A percentile compares a stretch with the other conserved stretches of the same genome.
These are phyloP conservation scores for Cataglyphis hispanica DNA, from an alignment of 1,140 invertebrate species.

Conservation along the genomic window DNA sequence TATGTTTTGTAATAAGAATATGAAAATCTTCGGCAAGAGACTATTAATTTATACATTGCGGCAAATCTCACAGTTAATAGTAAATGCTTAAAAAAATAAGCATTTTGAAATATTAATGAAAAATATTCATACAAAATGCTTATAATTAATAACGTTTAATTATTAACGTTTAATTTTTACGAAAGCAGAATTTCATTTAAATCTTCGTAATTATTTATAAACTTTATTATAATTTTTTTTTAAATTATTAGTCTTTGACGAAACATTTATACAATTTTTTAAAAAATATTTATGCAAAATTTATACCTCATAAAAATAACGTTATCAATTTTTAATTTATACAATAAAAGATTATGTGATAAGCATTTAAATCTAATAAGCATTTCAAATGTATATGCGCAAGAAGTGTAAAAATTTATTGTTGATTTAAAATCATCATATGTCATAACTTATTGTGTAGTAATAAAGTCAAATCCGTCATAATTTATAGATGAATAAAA, in stretches of 20 bases:
- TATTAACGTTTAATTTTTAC: slow-evolving; percentile 18
- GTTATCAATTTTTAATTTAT: not conserved
- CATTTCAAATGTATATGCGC: not conserved
- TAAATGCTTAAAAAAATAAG: slow-evolving; percentile 25
- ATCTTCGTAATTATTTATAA: slow-evolving; percentile 23
- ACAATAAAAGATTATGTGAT: not conserved
- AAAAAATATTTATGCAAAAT: slow-evolving; percentile 10
- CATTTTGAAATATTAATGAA: slow-evolving; percentile 44
- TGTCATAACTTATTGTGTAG: slow-evolving; percentile 9
- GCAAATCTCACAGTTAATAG: slow-evolving; percentile 8
- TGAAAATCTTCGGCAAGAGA: slow-evolving; percentile 38
- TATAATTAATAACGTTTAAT: not conserved
- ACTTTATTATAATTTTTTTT: not conserved
- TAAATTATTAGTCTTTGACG: not conserved
- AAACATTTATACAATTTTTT: not conserved
- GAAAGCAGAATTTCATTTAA: not conserved
- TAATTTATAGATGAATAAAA: slow-evolving; percentile 13
- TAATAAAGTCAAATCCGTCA: slow-evolving; percentile 4
- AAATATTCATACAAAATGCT: slow-evolving; percentile 34
- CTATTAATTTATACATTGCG: slow-evolving; percentile 43
- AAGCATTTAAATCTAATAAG: not conserved
- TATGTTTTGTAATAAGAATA: not conserved
- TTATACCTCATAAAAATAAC: not conserved
- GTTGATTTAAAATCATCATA: slow-evolving; percentile 8
- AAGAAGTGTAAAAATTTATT: not conserved